A percentile compares a stretch with the other conserved stretches of the same genome.
Conservation (phyloP, 2,888 invertebrate genomes). For the Hemithea aestivaria region DNA sequence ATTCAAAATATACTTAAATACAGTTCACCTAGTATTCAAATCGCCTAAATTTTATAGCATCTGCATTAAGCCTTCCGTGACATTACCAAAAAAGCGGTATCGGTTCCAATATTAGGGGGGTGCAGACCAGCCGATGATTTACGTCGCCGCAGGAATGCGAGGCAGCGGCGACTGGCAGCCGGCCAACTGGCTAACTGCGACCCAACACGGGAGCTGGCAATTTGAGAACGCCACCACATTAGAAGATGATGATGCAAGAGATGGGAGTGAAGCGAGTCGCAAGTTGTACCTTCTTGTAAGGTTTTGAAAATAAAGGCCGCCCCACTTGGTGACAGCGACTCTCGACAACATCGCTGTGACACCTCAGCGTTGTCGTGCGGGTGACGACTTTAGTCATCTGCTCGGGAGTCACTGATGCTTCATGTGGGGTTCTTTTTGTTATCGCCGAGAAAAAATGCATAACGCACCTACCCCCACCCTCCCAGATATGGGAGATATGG, state of each 20-base stretch:
- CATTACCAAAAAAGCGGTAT: slow-evolving; percentile 16
- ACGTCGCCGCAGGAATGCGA: slow-evolving; percentile 40
- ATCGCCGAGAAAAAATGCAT: too few species aligned
- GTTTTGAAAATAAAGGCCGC: too few species aligned
- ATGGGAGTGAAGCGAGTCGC: neutral
- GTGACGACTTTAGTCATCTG: too few species aligned
- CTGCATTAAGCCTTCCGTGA: slow-evolving; percentile 20
- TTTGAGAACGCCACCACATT: slow-evolving; percentile 48
- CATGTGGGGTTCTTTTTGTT: too few species aligned
- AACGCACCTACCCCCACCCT: too few species aligned
- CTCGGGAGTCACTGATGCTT: too few species aligned
- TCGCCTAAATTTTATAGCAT: slow-evolving; percentile 12
- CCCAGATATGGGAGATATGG: too few species aligned
- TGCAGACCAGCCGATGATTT: slow-evolving; percentile 44
- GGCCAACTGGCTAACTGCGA: slow-evolving; percentile 51
- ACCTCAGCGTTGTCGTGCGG: too few species aligned
- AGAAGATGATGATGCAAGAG: slow-evolving; percentile 14
- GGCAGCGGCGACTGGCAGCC: slow-evolving; percentile 38
- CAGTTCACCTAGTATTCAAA: slow-evolving; percentile 7
- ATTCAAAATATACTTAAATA: neutral
- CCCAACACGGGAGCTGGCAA: slow-evolving; percentile 47
- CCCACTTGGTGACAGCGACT: too few species aligned
- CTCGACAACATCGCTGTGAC: too few species aligned
- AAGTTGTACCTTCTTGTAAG: too few species aligned
- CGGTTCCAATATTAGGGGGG: slow-evolving; percentile 32